Evolutionary conservation across 2,888 invertebrate genomes (phyloP).

Genomic region (Choristoneura rosaceana): DNA sequence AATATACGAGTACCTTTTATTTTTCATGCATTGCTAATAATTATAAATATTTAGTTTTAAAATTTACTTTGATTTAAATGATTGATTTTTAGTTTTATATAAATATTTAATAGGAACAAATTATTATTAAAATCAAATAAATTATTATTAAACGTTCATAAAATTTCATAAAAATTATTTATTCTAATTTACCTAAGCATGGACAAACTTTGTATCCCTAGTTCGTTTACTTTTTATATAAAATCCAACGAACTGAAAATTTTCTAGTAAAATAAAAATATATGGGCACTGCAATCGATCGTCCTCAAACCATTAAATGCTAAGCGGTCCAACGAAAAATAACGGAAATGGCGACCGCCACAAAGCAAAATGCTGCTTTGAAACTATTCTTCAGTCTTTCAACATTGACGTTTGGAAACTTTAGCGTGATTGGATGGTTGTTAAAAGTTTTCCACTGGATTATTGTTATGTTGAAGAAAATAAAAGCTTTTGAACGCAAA

Average conservation of each 20-base stretch:
- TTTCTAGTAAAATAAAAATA: conserved; percentile 74
- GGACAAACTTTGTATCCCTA: neutral
- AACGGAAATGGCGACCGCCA: conserved; percentile 67
- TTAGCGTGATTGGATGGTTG: too few species aligned
- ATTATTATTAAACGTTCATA: too few species aligned
- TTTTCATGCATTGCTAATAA: too few species aligned
- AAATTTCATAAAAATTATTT: too few species aligned
- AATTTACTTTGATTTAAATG: too few species aligned
- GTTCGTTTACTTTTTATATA: conserved; percentile 32
- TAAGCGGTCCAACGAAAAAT: conserved; percentile 68
- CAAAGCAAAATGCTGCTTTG: conserved; percentile 74
- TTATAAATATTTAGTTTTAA: too few species aligned
- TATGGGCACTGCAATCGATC: conserved; percentile 72
- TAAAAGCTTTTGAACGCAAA: too few species aligned
- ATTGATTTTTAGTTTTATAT: too few species aligned
- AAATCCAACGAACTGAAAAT: conserved; percentile 61
- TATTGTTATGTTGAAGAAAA: too few species aligned
- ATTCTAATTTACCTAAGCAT: neutral
- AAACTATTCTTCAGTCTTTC: conserved; percentile 61
- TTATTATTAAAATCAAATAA: too few species aligned
- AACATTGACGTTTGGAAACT: conserved; percentile 34
- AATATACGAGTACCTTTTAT: too few species aligned
- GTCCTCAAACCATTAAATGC: conserved; percentile 73
- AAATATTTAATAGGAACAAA: too few species aligned
- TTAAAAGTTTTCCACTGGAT: neutral